phyloP scores from a whole-genome alignment of 2,113 vertebrate species.

The Sterrhoptilus dennistouni region DNA sequence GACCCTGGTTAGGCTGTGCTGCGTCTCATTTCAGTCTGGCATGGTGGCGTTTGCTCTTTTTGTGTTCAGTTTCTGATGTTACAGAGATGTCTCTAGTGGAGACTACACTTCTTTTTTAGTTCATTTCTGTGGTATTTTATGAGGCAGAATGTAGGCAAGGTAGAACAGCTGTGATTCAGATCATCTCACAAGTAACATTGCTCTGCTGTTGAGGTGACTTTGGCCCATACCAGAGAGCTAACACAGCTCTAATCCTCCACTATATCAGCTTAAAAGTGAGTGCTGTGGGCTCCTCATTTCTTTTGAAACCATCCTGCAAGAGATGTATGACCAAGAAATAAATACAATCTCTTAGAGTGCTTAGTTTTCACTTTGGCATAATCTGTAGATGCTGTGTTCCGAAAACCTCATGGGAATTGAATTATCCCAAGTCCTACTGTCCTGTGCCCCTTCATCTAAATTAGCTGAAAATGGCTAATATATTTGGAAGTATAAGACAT shows the following conservation, averaged over 20 bases:
- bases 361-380: conserved; percentile 40
- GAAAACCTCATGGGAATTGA: conserved; percentile 21
- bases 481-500: not conserved
- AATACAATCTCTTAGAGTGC: conserved; percentile 36
- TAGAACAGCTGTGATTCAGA: not conserved
- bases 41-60: not conserved
- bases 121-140: not conserved
- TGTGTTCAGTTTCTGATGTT: not conserved
- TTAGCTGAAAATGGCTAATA: not conserved
- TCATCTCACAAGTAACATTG: not conserved
- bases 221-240: not conserved
- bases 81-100: not conserved
- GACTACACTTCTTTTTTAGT: not conserved
- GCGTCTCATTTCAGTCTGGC: not conserved
- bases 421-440: conserved; percentile 21
- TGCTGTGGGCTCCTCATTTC: conserved; percentile 6
- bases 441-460: conserved; percentile 3
- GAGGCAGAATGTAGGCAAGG: not conserved
- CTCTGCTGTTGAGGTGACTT: not conserved
- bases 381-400: not conserved
- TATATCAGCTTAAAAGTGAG: not conserved
- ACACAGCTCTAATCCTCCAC: not conserved
- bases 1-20: not conserved
- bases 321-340: not conserved
- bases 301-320: conserved; percentile 9